Base-by-base conservation (phyloP, 2,113 vertebrate species). In the Terrapene triunguis region DNA sequence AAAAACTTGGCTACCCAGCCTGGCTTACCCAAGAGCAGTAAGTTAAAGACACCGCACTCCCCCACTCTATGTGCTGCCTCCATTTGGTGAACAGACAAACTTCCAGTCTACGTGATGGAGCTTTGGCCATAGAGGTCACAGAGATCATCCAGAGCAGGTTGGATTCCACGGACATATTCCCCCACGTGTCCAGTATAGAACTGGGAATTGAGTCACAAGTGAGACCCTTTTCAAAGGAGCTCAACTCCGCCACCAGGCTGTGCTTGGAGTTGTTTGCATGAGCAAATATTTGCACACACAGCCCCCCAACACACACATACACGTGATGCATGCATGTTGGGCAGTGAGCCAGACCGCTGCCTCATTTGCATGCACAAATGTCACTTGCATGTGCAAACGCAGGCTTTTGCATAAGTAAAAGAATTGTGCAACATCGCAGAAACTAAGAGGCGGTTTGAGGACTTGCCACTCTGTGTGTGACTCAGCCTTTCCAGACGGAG, bases 11-110 rank as follows among this genome's bases (percentile, higher is more conserved):
- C 54, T 13, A 47, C 50, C 89, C 80, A 27, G 59, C 65, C 38
- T 1, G 0, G 1, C 22, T 44, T 19, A 16, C 9, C 51, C 51
- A 53, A 27, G 9, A 57, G 55, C 55, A 57, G 25, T 57, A 29
- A 57, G 17, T 53, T 53, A 53, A 53, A 53, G 51, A 21, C 51
- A 53, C 51, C 54, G 7, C 22, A 3, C 55, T 4, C 25, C 2
- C 55, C 24, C 55, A 2, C 55, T 1, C 55, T 10, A 25, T 10
- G 55, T 27, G 25, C 55, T 57, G 55, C 55, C 51, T 53, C 19
- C 51, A 53, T 53, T 53, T 53, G 51, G 51, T 53, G 51, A 53
- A 53, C 51, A 53, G 19, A 19, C 51, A 53, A 53, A 53, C 51
- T 53, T 53, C 19, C 51, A 53, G 51, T 19, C 51, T 53, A 21